Base-by-base conservation (phyloP, 2,113 vertebrate species). In the Eptesicus fuscus region DNA sequence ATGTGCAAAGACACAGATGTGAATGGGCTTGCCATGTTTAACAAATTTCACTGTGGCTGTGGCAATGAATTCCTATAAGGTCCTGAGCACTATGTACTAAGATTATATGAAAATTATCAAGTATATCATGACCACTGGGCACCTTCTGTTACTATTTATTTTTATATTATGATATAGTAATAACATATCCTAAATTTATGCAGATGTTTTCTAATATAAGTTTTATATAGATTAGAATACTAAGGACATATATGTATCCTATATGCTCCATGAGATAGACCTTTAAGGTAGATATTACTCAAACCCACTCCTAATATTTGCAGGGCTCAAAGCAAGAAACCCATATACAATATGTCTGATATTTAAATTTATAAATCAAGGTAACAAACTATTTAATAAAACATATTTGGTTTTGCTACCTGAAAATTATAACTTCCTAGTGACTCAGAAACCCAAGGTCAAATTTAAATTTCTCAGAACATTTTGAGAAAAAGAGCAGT, bases 281-380 rank as follows among this genome's bases (percentile, higher is more conserved):
- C 59, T 95, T 93, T 47, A 94, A 88, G 49, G 56, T 69, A 47
- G 14, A 5, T 20, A 67, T 67, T 77, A 91, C 47, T 87, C 9
- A 83, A 80, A 83, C 11, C 14, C 14, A 88, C 6, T 3, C 7
- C 12, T 91, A 85, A 80, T 59, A 93, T 35, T 76, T 47, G 0
- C 78, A 93, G 59, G 35, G 7, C 35, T 5, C 35, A 61, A 7
- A 16, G 17, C 11, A 69, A 67, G 42, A 92, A 9, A 53, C 10
- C 28, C 16, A 47, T 4, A 32, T 25, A 37, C 7, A 9, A 37
- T 35, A 53, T n/a, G 20, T 80, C 20, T 88, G 88, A 89, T 56
- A 56, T 74, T 92, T 86, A 70, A 92, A 80, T 88, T 77, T 76
- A 93, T 65, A 90, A 83, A 65, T 92, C 76, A 90, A 96, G 1